A percentile compares a stretch with the other conserved stretches of the same genome.
phyloP scores from a whole-genome alignment of 2,797 vertebrate genomes.

The Leuciscus waleckii region DNA sequence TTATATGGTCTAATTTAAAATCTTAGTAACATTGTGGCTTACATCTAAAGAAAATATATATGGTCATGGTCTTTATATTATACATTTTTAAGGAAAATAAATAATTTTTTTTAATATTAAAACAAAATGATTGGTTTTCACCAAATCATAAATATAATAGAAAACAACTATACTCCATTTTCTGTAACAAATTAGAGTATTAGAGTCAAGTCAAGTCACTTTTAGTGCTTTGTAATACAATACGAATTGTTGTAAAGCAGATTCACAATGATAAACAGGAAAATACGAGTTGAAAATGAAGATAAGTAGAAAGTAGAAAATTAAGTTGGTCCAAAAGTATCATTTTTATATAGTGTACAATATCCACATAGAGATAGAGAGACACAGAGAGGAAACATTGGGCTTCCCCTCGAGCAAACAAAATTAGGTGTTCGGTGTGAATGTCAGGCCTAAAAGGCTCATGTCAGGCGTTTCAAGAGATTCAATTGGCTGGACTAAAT shows the following conservation, averaged over 20 bases:
- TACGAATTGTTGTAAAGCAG: background rate
- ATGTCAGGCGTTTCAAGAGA: slow-evolving; percentile 31
- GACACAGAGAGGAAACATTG: background rate
- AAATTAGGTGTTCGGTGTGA: background rate
- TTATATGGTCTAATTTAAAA: background rate
- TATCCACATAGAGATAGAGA: background rate
- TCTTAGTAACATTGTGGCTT: too few species aligned
- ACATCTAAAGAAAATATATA: too few species aligned
- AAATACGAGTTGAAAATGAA: background rate
- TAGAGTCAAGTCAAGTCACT: background rate
- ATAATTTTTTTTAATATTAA: background rate
- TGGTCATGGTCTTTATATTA: background rate
- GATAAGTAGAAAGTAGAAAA: too few species aligned
- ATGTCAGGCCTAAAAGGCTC: slow-evolving; percentile 20
- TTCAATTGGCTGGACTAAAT: slow-evolving; percentile 32
- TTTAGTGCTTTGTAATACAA: background rate
- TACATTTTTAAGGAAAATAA: background rate
- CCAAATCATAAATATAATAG: background rate
- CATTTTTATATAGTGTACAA: background rate
- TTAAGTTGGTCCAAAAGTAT: background rate
- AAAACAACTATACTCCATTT: background rate
- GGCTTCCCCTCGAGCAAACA: slow-evolving; percentile 21
- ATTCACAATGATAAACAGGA: background rate
- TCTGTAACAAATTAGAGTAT: background rate
- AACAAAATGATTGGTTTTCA: background rate